A percentile compares a stretch with the other conserved stretches of the same genome.
These are phyloP conservation scores for Chrysogorgia sp. DNA, from an alignment of 92 coral and sea anemone species.

Conservation along the genomic window DNA sequence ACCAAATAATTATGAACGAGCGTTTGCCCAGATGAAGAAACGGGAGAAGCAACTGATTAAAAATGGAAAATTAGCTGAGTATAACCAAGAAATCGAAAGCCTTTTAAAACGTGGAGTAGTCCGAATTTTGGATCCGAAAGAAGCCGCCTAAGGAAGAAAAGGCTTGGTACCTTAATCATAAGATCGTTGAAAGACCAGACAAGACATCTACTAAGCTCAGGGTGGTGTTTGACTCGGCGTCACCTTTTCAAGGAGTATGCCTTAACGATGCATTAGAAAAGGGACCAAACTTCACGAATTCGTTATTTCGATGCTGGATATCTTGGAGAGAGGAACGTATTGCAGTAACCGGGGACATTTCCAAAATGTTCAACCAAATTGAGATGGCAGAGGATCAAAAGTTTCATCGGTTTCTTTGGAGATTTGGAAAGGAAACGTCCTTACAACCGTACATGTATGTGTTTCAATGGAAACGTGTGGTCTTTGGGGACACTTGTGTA, in stretches of 20 bases:
- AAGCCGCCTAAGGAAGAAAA: no score
- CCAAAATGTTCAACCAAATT: constrained; percentile 18
- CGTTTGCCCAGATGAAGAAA: not conserved
- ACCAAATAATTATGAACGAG: constrained; percentile 1
- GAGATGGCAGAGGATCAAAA: constrained; percentile 4
- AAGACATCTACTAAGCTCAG: constrained; percentile 3
- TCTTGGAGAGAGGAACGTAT: not conserved
- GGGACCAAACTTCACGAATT: constrained; percentile 4
- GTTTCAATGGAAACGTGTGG: constrained; percentile 64
- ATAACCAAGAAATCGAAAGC: not conserved
- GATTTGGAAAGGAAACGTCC: not conserved
- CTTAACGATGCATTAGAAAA: constrained; percentile 1
- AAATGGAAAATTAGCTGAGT: constrained; percentile 21
- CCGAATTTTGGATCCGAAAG: no score
- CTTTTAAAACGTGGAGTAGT: no score
- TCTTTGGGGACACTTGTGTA: constrained; percentile 70
- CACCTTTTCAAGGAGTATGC: not conserved
- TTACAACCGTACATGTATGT: not conserved
- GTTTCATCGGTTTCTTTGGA: constrained; percentile 1
- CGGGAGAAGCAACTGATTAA: not conserved
- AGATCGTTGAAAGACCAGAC: no score
- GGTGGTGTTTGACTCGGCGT: constrained; percentile 10
- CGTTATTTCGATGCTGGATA: not conserved
- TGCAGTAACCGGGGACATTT: not conserved
- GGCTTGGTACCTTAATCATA: no score